These are phyloP conservation scores for Telmatochromis bifrenatus DNA, from an alignment of 2,113 vertebrate species.

Conservation along the genomic window DNA sequence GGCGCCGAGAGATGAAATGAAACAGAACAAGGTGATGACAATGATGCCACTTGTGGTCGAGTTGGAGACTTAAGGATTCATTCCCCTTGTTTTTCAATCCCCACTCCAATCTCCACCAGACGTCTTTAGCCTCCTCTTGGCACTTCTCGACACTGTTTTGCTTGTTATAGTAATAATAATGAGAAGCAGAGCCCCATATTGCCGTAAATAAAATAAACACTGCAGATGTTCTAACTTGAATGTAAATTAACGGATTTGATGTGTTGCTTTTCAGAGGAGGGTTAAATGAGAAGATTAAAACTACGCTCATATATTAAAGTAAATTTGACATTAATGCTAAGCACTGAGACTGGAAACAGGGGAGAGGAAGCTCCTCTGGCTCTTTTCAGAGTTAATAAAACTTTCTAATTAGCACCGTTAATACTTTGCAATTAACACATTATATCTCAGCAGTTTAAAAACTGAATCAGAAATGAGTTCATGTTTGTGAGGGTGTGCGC, in stretches of 20 bases:
- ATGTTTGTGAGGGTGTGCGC: background rate
- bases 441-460: background rate
- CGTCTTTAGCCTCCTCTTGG: background rate
- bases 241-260: background rate
- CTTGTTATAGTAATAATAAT: background rate
- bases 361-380: background rate
- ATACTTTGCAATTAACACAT: background rate
- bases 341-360: background rate
- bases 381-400: background rate
- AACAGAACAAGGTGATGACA: constrained; percentile 78
- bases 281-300: background rate
- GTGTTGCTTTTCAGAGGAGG: background rate
- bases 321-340: background rate
- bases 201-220: background rate
- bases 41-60: constrained; percentile 68
- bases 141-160: background rate
- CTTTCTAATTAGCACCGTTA: background rate
- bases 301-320: background rate
- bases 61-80: constrained; percentile 55
- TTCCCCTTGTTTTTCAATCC: constrained; percentile 23
- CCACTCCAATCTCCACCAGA: background rate
- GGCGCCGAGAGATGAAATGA: constrained; percentile 73
- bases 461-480: rapidly evolving
- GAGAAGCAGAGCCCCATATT: background rate
- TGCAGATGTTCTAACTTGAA: background rate